Evolutionary conservation across 2,797 vertebrate species (phyloP).

Genomic region (Anas capensis): DNA sequence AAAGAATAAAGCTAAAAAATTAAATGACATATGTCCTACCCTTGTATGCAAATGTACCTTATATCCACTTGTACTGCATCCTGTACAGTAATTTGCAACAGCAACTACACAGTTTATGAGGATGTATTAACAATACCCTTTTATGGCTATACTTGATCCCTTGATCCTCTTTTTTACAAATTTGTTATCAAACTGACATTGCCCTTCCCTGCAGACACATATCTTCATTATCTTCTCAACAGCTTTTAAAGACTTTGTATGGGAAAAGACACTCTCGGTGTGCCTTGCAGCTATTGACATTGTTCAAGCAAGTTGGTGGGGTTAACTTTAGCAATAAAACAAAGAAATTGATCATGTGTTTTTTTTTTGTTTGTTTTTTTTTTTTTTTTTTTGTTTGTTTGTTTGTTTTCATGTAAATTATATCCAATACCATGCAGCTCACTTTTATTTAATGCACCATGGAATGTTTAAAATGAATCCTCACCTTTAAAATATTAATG

Average conservation of each 20-base stretch:
- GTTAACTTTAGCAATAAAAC: background rate
- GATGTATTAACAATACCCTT: background rate
- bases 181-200: background rate
- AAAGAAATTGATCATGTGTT: background rate
- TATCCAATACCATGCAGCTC: background rate
- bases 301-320: background rate
- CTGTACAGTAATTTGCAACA: background rate
- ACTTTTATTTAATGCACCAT: background rate
- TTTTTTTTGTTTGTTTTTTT: background rate
- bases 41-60: background rate
- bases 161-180: background rate
- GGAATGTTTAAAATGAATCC: background rate
- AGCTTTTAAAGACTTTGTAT: background rate
- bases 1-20: background rate
- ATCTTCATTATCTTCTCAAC: background rate
- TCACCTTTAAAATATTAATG: background rate
- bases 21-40: background rate
- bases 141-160: background rate
- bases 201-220: background rate
- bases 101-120: background rate
- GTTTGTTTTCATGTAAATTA: background rate
- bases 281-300: background rate
- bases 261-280: background rate
- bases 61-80: no score
- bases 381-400: background rate